Base-by-base conservation (phyloP, 2,888 invertebrate species). In the Thereva nobilitata region DNA sequence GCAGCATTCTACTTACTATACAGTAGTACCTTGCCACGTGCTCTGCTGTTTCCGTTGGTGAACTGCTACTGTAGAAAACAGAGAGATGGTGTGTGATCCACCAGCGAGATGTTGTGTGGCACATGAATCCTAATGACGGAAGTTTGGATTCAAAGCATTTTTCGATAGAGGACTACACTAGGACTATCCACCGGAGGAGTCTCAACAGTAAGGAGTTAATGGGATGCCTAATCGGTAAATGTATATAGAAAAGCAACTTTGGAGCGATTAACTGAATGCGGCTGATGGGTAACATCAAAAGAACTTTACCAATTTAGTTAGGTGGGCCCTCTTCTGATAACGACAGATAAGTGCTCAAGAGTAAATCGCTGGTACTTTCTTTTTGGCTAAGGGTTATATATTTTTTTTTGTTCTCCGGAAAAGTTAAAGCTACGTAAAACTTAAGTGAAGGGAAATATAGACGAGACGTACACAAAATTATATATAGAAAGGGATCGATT, bases 71-170 rank as follows among this genome's bases (percentile, higher is more conserved):
- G 23, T 23, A 23, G 23, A 23, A n/a, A 42, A 44, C 44, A n/a
- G 1, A 1, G 44, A 44, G 8, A 44, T 44, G 44, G n/a, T n/a
- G n/a, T 44, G 12, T 59, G 59, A 59, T 59, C 47, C 47, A 38
- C 49, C 59, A 59, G 49, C 49, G 59, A 59, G 23, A 23, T 23
- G 23, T 23, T 23, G 23, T 59, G 59, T 37, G 47, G 47, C 45
- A 59, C 59, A 59, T 59, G 47, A 59, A 59, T 59, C 59, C 59
- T 59, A 59, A 59, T 59, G 59, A 47, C 49, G 59, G 59, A 59
- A 59, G 47, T 59, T 59, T 59, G 38, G 49, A 59, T 59, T 59
- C 59, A 49, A 37, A 49, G 47, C 59, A 59, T 59, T 59, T 59
- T 59, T 59, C 59, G 59, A 47, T 59, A 40, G 59, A 23, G 23